A percentile compares a stretch with the other conserved stretches of the same genome.
These are phyloP conservation scores for Daphoenositta chrysoptera DNA, from an alignment of 2,113 vertebrate species.

Conservation along the genomic window DNA sequence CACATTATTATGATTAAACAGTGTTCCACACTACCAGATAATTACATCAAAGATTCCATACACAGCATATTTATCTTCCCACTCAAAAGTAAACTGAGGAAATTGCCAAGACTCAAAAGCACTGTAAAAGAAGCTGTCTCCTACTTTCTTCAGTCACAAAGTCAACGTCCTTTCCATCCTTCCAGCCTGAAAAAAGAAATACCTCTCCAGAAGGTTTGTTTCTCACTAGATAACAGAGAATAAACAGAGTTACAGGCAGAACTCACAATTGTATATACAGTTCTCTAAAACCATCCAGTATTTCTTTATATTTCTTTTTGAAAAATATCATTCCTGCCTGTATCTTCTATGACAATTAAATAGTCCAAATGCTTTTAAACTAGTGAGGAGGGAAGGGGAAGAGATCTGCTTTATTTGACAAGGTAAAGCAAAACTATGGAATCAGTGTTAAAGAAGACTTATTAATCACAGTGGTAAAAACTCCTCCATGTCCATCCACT, in stretches of 20 bases:
- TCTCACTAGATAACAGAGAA: not conserved
- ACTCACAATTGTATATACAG: not conserved
- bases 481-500: not conserved
- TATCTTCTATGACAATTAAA: not conserved
- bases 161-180: not conserved
- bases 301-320: not conserved
- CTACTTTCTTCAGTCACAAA: not conserved
- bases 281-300: not conserved
- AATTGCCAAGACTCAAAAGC: not conserved
- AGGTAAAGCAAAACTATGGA: not conserved
- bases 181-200: not conserved
- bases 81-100: not conserved
- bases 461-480: rapidly evolving
- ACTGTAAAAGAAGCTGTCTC: not conserved
- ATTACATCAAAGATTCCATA: not conserved
- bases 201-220: not conserved
- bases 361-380: not conserved
- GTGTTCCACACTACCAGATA: not conserved
- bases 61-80: not conserved
- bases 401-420: not conserved
- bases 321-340: not conserved
- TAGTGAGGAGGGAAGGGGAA: not conserved
- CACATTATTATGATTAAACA: not conserved
- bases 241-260: not conserved
- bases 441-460: not conserved